Conservation (phyloP, 2,113 vertebrate species). For the Vimba vimba region DNA sequence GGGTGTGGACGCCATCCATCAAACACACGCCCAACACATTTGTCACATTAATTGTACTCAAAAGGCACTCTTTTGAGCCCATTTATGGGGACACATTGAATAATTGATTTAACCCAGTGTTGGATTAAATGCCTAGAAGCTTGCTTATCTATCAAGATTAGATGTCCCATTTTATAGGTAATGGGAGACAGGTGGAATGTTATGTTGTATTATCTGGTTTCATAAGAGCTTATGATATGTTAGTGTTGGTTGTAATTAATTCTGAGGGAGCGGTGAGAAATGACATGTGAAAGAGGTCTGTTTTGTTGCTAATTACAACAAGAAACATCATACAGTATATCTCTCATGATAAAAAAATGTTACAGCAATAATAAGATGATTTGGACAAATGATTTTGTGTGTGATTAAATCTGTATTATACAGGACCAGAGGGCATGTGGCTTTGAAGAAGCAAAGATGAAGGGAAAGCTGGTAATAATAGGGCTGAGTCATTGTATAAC, state of each 20-base stretch:
- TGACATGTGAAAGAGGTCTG: constrained; percentile 43
- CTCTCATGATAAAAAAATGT: constrained; percentile 56
- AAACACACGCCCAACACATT: constrained; percentile 40
- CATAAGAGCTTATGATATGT: constrained; percentile 47
- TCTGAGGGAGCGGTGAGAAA: constrained; percentile 37
- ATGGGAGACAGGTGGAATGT: constrained; percentile 51
- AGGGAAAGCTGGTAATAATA: constrained; percentile 60
- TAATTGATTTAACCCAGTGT: constrained; percentile 48
- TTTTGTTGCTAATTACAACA: constrained; percentile 50
- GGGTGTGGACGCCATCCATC: constrained; percentile 41
- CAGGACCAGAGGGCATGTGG: constrained; percentile 55
- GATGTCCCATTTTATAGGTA: constrained; percentile 55
- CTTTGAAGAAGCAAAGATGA: constrained; percentile 69
- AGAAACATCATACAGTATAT: constrained; percentile 47
- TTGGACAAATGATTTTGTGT: constrained; percentile 60
- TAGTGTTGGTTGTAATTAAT: constrained; percentile 46
- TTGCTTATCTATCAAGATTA: constrained; percentile 64
- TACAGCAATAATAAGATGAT: constrained; percentile 45
- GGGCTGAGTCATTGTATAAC: constrained; percentile 50
- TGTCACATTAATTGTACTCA: constrained; percentile 57
- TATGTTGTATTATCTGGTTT: constrained; percentile 56
- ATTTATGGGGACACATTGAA: constrained; percentile 29
- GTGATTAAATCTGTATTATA: constrained; percentile 35
- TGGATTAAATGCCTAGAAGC: constrained; percentile 52
- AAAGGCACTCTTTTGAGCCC: constrained; percentile 40